A percentile compares a stretch with the other conserved stretches of the same genome.
phyloP scores from a whole-genome alignment of 1,140 invertebrate species.

The Whitmania pigra region DNA sequence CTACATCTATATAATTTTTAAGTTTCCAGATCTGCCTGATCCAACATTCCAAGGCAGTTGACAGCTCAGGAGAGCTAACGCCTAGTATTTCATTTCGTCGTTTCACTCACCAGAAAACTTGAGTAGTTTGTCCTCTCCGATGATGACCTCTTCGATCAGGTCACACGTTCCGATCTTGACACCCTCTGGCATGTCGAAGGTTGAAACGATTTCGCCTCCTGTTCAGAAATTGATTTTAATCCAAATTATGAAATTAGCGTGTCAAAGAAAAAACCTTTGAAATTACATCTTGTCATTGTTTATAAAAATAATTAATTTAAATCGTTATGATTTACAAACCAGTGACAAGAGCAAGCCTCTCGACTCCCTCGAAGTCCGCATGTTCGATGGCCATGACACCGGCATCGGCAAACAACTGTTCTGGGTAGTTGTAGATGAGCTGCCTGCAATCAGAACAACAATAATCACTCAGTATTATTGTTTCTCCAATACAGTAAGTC shows the following conservation, averaged over 20 bases:
- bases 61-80: too few relatives aligned
- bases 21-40: too few relatives aligned
- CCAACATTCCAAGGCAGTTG: too few relatives aligned
- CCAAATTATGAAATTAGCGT: not conserved
- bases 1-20: too few relatives aligned
- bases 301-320: not conserved
- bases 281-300: not conserved
- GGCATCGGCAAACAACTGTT: conserved; percentile 96
- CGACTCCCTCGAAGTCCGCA: conserved; percentile 98
- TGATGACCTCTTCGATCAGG: conserved; percentile 92
- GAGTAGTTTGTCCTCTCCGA: conserved; percentile 90
- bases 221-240: conserved; percentile 19
- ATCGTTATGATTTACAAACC: conserved; percentile 40
- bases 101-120: conserved; percentile 64
- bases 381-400: conserved; percentile 99
- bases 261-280: not conserved
- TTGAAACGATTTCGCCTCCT: conserved; percentile 93
- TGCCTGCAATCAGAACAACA: conserved; percentile 51
- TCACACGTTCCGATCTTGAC: conserved; percentile 88
- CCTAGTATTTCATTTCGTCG: too few relatives aligned
- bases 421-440: conserved; percentile 99
- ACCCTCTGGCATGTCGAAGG: conserved; percentile 81
- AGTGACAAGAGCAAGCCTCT: conserved; percentile 86
- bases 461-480: too few relatives aligned
- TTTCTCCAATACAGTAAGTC: too few relatives aligned